phyloP scores from a whole-genome alignment of 1,140 invertebrate species.

The Drosophila ercepeae region DNA sequence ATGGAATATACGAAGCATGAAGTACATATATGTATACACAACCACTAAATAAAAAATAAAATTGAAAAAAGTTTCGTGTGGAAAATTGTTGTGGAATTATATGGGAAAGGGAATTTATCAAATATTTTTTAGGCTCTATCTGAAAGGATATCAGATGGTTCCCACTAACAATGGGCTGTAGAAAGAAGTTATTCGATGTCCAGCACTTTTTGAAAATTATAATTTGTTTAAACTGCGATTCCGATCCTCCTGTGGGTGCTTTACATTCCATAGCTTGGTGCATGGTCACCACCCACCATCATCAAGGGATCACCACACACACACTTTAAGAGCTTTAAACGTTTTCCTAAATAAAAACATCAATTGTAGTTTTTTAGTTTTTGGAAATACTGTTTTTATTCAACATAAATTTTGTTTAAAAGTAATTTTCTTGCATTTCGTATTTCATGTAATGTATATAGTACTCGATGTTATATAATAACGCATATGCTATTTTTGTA shows the following conservation, averaged over 20 bases:
- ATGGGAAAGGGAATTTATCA: no score
- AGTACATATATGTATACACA: constrained; percentile 48
- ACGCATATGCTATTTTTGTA: constrained; percentile 77
- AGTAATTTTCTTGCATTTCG: constrained; percentile 72
- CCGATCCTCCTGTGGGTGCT: no score
- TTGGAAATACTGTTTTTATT: constrained; percentile 82
- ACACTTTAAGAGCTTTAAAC: no score
- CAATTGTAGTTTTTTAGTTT: constrained; percentile 41
- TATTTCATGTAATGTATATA: constrained; percentile 74
- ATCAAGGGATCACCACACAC: no score
- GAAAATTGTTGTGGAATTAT: background rate
- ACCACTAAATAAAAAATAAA: constrained; percentile 53
- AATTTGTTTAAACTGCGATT: no score
- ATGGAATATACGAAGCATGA: constrained; percentile 31
- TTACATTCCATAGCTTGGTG: no score
- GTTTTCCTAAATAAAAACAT: background rate
- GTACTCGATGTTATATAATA: constrained; percentile 78
- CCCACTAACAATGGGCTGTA: no score
- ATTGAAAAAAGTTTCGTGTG: background rate
- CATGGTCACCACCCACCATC: no score
- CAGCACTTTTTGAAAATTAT: no score
- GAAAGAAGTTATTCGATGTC: no score
- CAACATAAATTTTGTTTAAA: constrained; percentile 82
- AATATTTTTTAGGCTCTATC: no score
- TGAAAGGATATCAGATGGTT: no score